Conservation (phyloP, 2,113 vertebrate genomes). For the Hydrolagus affinis region DNA sequence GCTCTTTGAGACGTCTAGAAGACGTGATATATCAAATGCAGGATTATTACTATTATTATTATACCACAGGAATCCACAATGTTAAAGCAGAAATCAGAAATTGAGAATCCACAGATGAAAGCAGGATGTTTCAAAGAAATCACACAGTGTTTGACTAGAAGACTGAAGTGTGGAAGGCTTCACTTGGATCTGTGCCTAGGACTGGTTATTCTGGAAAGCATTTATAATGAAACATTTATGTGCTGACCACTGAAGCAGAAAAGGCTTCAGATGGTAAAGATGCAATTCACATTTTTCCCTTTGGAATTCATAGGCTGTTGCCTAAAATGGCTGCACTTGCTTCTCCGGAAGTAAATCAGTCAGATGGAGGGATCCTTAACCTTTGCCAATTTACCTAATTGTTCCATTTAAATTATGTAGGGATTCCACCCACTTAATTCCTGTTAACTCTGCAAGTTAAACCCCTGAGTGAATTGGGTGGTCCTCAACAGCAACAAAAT, state of each 20-base stretch:
- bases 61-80: too few relatives aligned
- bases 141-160: neutral
- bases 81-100: too few relatives aligned
- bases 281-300: neutral
- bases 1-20: too few relatives aligned
- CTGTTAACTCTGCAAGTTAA: too few relatives aligned
- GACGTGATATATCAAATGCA: too few relatives aligned
- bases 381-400: neutral
- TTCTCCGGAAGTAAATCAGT: neutral
- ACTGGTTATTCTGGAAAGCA: neutral
- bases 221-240: neutral
- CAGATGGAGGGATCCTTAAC: neutral
- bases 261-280: neutral
- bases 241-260: neutral
- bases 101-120: neutral
- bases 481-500: too few relatives aligned
- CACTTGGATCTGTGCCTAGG: neutral
- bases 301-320: neutral
- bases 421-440: too few relatives aligned
- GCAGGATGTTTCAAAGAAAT: neutral
- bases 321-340: neutral
- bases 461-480: too few relatives aligned
- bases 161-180: neutral
- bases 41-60: too few relatives aligned
- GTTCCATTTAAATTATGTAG: neutral